These are phyloP conservation scores for Brevimyrus niger DNA, from an alignment of 2,113 vertebrate species.

Conservation along the genomic window DNA sequence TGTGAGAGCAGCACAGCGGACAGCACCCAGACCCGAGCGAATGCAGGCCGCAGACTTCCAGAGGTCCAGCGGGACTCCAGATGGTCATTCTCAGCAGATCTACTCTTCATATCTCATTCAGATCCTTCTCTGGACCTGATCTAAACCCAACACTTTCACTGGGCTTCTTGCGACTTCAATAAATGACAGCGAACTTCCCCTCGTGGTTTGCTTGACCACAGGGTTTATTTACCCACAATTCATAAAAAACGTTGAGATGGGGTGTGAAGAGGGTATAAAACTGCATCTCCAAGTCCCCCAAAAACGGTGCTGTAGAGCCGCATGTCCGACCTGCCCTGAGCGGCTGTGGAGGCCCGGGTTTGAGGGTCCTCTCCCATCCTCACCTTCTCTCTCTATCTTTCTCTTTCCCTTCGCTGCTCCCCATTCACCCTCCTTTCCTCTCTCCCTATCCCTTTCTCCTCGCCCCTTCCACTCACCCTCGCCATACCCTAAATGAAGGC, in stretches of 20 bases:
- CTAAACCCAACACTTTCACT: not conserved
- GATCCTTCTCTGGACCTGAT: not conserved
- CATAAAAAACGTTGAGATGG: not conserved
- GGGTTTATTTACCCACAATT: not conserved
- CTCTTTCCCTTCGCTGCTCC: not conserved
- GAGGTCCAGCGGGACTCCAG: not conserved
- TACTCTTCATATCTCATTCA: not conserved
- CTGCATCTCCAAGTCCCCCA: not conserved
- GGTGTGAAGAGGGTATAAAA: not conserved
- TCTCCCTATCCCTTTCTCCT: not conserved
- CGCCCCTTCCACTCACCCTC: not conserved
- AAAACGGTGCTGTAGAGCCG: not conserved
- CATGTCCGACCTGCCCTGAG: not conserved
- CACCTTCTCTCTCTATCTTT: not conserved
- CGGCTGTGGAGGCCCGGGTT: not conserved
- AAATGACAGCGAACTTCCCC: not conserved
- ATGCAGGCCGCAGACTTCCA: not conserved
- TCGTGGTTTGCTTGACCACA: not conserved
- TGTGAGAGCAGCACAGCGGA: not conserved
- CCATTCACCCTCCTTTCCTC: not conserved
- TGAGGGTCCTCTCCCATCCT: not conserved
- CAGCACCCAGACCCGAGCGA: too few species aligned
- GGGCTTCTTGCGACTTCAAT: not conserved
- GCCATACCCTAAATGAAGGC: constrained; percentile 22
- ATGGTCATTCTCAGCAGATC: not conserved